Evolutionary conservation across 2,888 invertebrate species (phyloP).

Genomic region (Charanyca ferruginea): DNA sequence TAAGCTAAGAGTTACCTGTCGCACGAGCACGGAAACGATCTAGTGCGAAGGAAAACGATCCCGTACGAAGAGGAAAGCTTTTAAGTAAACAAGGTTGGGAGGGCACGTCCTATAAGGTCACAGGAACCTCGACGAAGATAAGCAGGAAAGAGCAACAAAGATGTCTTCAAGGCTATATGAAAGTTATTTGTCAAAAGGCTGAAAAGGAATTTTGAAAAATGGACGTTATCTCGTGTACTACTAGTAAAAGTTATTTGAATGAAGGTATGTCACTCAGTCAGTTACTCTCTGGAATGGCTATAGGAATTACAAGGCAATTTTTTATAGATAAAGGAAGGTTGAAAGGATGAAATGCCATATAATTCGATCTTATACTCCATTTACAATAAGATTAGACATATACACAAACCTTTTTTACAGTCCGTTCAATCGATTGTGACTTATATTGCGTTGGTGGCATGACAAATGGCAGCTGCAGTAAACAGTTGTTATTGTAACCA

Average conservation of each 20-base stretch:
- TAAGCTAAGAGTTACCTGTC: conserved; percentile 50
- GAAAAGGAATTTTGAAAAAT: background rate
- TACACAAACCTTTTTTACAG: background rate
- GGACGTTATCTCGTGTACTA: background rate
- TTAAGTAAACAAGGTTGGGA: conserved; percentile 61
- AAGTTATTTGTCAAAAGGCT: conserved; percentile 1
- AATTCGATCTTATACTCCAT: background rate
- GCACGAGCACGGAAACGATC: conserved; percentile 54
- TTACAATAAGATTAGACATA: no score
- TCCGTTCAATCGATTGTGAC: no score
- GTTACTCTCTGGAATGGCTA: no score
- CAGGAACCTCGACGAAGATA: conserved; percentile 24
- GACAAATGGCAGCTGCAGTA: no score
- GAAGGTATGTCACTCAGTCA: background rate
- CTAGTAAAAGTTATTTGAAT: background rate
- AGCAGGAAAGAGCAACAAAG: conserved; percentile 29
- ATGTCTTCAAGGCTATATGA: conserved; percentile 13
- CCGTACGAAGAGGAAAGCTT: conserved; percentile 54
- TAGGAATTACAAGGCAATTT: no score
- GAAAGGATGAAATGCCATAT: background rate
- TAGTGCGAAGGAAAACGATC: conserved; percentile 35
- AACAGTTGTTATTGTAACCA: no score
- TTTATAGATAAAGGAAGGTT: background rate
- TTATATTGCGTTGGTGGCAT: no score
- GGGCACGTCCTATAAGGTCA: conserved; percentile 51